Conservation (phyloP, 2,797 vertebrate genomes). For the Sebastes minor region DNA sequence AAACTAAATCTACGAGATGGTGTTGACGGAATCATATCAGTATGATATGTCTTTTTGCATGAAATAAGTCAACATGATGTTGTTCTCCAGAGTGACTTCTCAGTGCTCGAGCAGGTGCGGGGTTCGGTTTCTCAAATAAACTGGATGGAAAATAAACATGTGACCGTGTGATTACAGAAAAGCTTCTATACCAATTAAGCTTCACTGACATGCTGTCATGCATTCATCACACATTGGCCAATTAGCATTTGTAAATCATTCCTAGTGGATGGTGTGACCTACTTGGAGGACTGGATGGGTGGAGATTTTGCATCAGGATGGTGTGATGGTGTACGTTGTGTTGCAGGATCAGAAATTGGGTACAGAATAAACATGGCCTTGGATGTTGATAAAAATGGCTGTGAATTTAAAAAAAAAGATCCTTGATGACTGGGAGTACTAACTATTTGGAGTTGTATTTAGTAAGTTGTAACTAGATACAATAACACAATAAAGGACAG, state of each 20-base stretch:
- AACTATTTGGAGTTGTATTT: neutral
- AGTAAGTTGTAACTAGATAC: neutral
- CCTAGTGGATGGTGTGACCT: conserved; percentile 35
- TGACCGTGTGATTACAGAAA: conserved; percentile 5
- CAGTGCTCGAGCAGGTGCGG: neutral
- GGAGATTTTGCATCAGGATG: neutral
- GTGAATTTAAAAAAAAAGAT: neutral
- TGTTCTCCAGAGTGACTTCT: neutral
- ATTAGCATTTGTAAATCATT: conserved; percentile 37
- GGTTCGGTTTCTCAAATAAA: neutral
- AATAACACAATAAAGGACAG: neutral
- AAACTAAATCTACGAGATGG: neutral
- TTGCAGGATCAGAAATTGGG: conserved; percentile 1
- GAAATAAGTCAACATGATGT: neutral
- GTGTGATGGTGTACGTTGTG: neutral
- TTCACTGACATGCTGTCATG: neutral
- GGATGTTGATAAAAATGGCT: neutral
- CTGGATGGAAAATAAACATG: neutral
- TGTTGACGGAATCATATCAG: conserved; percentile 7
- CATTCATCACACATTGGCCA: conserved; percentile 23
- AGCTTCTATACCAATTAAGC: conserved; percentile 17
- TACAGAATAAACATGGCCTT: neutral
- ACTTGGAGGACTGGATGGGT: conserved; percentile 14
- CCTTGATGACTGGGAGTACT: neutral
- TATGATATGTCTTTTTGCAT: conserved; percentile 13